A percentile compares a stretch with the other conserved stretches of the same genome.
Evolutionary conservation across 2,888 invertebrate species (phyloP).

Genomic region (Monopis laevigella): DNA sequence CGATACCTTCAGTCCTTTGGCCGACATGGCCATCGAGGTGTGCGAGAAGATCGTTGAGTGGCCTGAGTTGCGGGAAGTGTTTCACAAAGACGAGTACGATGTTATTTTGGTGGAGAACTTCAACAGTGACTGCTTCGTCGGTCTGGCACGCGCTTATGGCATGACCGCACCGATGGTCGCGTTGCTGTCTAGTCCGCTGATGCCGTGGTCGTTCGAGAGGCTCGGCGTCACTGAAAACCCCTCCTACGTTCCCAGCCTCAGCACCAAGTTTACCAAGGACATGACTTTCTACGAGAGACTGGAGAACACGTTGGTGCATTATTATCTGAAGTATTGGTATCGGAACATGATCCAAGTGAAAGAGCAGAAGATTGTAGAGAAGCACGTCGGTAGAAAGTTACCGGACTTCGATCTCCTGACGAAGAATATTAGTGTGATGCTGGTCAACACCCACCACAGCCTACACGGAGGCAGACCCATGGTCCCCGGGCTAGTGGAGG

Average conservation of each 20-base stretch:
- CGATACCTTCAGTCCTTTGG: slow-evolving; percentile 34
- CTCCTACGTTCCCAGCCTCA: slow-evolving; percentile 62
- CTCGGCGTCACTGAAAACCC: slow-evolving; percentile 58
- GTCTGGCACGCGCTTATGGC: slow-evolving; percentile 62
- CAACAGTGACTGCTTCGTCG: slow-evolving; percentile 71
- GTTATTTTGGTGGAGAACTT: slow-evolving; percentile 70
- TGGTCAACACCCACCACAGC: slow-evolving; percentile 71
- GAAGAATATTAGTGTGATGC: slow-evolving; percentile 57
- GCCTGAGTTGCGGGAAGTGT: slow-evolving; percentile 37
- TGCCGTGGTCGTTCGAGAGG: slow-evolving; percentile 64
- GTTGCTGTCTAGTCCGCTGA: slow-evolving; percentile 60
- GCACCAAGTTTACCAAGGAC: slow-evolving; percentile 46
- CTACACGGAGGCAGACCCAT: slow-evolving; percentile 65
- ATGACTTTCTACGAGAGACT: slow-evolving; percentile 62
- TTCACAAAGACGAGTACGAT: slow-evolving; percentile 64
- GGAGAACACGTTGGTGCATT: slow-evolving; percentile 37
- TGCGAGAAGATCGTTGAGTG: slow-evolving; percentile 45
- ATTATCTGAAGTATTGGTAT: slow-evolving; percentile 40
- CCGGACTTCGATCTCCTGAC: slow-evolving; percentile 60
- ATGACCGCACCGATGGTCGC: slow-evolving; percentile 64
- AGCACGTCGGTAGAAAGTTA: slow-evolving; percentile 51
- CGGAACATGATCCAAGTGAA: slow-evolving; percentile 35
- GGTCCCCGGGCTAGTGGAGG: slow-evolving; percentile 68
- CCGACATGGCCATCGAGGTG: slow-evolving; percentile 37
- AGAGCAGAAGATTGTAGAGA: slow-evolving; percentile 45